A percentile compares a stretch with the other conserved stretches of the same genome.
These are phyloP conservation scores for Xestia c-nigrum DNA, from an alignment of 2,888 invertebrate species.

Conservation along the genomic window DNA sequence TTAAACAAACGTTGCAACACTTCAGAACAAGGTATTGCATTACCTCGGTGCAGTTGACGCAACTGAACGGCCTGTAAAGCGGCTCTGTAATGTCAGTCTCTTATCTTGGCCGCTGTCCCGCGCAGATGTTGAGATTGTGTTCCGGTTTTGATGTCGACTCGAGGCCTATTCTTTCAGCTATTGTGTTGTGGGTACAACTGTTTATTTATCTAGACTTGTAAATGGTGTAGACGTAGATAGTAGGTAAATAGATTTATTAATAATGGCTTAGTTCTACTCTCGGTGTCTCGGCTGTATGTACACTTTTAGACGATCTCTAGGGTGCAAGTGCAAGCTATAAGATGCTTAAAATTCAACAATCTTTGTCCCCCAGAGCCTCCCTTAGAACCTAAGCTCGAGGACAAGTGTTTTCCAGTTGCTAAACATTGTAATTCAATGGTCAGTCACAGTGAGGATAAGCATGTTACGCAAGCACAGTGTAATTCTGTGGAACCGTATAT, in stretches of 20 bases:
- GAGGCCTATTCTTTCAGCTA: slow-evolving; percentile 33
- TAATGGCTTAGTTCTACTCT: too few relatives aligned
- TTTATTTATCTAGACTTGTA: slow-evolving; percentile 12
- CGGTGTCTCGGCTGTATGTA: too few relatives aligned
- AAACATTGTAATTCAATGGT: slow-evolving; percentile 11
- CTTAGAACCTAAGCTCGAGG: background rate
- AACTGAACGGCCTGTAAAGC: slow-evolving; percentile 33
- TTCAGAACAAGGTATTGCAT: slow-evolving; percentile 48
- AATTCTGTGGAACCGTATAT: background rate
- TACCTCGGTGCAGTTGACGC: slow-evolving; percentile 52
- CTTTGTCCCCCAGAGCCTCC: background rate
- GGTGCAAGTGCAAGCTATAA: slow-evolving; percentile 1
- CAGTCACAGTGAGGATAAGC: background rate
- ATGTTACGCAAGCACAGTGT: slow-evolving; percentile 11
- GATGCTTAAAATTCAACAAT: background rate
- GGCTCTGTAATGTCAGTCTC: slow-evolving; percentile 35
- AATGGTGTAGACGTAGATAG: slow-evolving; percentile 4
- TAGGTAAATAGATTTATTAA: background rate
- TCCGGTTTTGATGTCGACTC: slow-evolving; percentile 41
- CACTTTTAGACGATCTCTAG: background rate
- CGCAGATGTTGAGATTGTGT: slow-evolving; percentile 59
- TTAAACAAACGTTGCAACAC: slow-evolving; percentile 55
- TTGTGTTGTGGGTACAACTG: slow-evolving; percentile 27
- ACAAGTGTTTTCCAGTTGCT: background rate
- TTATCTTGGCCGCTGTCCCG: slow-evolving; percentile 62